Evolutionary conservation across 2,113 vertebrate genomes (phyloP), one percentile per base, ranked within the genome.

Genomic region (Cyphomyrus plagiostoma): DNA sequence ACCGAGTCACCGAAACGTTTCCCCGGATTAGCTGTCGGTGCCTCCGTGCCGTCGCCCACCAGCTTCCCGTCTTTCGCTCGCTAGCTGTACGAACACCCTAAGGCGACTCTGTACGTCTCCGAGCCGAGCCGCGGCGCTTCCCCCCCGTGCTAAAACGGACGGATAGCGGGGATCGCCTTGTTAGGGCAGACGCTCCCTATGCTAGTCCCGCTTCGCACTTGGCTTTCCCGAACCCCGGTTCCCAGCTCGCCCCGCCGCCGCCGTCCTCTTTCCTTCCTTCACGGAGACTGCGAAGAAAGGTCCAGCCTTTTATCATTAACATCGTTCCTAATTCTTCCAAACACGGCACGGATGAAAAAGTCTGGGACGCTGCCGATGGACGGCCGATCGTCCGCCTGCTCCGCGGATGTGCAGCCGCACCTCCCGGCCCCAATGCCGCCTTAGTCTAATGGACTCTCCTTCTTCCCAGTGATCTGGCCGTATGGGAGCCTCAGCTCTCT

Each of bases 131-230:
- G 74, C 15, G 46, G 10, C 45, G 45, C 26, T 45, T 90, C 89
- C 92, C 90, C 93, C 93, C 92, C 90, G 86, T 94, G 94, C 94
- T 92, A 94, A 94, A 95, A 95, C 91, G 95, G 94, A 92, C 92
- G 58, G 92, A 88, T 89, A 91, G 91, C 58, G 91, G 91, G 92
- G 92, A 92, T 92, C 93, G 92, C n/a, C 56, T 58, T 6, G 46
- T 17, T 19, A 56, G 35, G 19, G 35, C 10, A 58, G 70, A 39
- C 80, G 30, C 80, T 46, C 23, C 30, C 49, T 70, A 13, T 26
- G 26, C 62, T 26, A 11, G 9, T 30, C n/a, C 74, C 15, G 35
- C 17, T 42, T 15, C 35, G 35, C 66, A 74, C 35, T 87, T 23
- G 23, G 56, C 26, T 21, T 26, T 49, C 26, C 85, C 45, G 21